Base-by-base conservation (phyloP, 2,113 vertebrate species). In the Actenoides lindsayi region DNA sequence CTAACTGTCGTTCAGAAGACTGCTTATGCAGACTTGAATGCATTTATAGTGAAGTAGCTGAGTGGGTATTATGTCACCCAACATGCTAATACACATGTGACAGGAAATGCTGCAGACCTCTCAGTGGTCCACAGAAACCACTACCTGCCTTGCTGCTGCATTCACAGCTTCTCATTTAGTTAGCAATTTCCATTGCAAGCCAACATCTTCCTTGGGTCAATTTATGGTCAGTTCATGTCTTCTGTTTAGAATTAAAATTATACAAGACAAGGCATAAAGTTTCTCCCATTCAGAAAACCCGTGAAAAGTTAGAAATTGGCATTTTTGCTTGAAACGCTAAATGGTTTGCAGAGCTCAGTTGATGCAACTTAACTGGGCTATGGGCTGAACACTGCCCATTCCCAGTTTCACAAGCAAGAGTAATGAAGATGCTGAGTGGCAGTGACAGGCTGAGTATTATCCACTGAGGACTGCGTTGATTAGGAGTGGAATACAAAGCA, bases 341-440 rank as follows among this genome's bases (percentile, higher is more conserved):
- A 21, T 18, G 20, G 7, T 75, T 90, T 93, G 11, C 24, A 48
- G n/a, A 73, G 16, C n/a, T 90, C 30, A 23, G 41, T 10, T 68
- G 67, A 57, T 54, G 74, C 25, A 85, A 20, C 27, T 75, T 53
- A 37, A 16, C 25, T 75, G 59, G 42, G 42, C 7, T 9, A 46
- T 82, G 70, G 76, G 35, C 94, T 97, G 96, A 96, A 84, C 21
- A 2, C 44, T 25, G 39, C 8, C 37, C 39, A 4, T 68, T 56
- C 51, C 54, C 65, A 68, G 87, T 98, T 98, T 97, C 89, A 86
- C 87, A 91, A 96, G 96, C 57, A 92, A 48, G 28, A 31, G 65
- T 98, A 98, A 98, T 97, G 98, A 98, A 96, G 98, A 98, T 96
- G 93, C 94, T 98, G 98, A 98, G 96, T 96, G 95, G 73, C 92